Base-by-base conservation (phyloP, 2,797 vertebrate genomes). In the Phalanger gymnotis region DNA sequence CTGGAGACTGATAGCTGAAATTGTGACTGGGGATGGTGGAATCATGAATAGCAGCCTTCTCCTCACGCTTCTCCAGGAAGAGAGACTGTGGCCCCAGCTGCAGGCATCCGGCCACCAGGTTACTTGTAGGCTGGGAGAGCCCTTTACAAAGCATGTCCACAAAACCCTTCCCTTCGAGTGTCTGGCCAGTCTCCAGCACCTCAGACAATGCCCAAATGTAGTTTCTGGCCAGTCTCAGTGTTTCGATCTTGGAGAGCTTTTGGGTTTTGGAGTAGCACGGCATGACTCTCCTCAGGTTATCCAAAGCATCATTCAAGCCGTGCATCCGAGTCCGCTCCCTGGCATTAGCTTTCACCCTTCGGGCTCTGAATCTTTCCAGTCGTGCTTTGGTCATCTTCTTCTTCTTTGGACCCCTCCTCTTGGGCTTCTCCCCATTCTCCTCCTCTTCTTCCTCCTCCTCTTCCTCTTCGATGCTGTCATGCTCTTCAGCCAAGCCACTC, bases 241-340 rank as follows among this genome's bases (percentile, higher is more conserved):
- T 99, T 98, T 99, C 99, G 16, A 99, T 99, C 98, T 99, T 99
- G 95, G 99, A 99, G 66, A 99, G 98, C 91, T 99, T 99, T 95
- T 99, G 99, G 1, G 99, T 99, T 96, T 99, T 99, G 97, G 99
- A 99, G 98, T 99, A 99, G 96, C 99, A 99, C n/a, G 99, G 99
- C 99, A 99, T 99, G 91, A 99, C 99, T 96, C 98, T 98, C 56
- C 99, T 98, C 94, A 99, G 98, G 98, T 98, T 99, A 90, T 99
- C 99, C 96, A 99, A 98, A 14, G 99, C 99, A 0, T 99, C 99
- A 0, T 99, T 99, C 89, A 99, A 98, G 4, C 99, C 99, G 0
- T 99, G 99, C 99, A 99, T 99, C 53, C 99, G 98, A 0, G 99
- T 99, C 51, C 99, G 99, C 96, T 99, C 99, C n/a, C 99, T 99